phyloP scores from a whole-genome alignment of 2,113 vertebrate species.

The Upupa epops region DNA sequence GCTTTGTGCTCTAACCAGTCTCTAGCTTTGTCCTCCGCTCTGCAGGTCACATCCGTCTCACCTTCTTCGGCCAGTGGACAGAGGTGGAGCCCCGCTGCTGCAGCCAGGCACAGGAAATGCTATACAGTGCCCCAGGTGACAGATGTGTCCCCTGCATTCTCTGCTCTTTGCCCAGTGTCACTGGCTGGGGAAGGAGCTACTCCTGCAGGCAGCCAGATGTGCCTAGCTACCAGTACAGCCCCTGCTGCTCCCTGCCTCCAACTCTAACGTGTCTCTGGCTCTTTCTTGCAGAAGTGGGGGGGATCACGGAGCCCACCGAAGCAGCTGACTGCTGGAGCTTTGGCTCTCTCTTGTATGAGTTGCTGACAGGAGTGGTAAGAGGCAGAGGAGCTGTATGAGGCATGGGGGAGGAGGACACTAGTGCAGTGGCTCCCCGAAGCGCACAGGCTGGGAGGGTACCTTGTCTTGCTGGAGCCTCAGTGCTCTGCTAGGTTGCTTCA shows the following conservation, averaged over 20 bases:
- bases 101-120: constrained; percentile 81
- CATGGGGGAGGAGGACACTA: background rate
- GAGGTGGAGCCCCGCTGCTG: constrained; percentile 88
- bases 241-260: background rate
- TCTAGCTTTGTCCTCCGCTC: background rate
- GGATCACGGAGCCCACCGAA: constrained; percentile 84
- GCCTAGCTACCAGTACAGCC: background rate
- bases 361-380: constrained; percentile 91
- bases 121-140: constrained; percentile 96
- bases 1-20: background rate
- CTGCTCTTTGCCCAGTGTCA: background rate
- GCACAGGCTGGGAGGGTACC: background rate
- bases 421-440: background rate
- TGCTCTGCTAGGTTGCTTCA: background rate
- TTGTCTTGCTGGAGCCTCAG: background rate
- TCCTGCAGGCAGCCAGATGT: background rate
- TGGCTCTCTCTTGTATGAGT: constrained; percentile 89
- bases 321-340: constrained; percentile 99
- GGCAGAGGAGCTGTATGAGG: background rate
- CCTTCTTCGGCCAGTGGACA: constrained; percentile 96
- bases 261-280: background rate
- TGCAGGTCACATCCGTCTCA: constrained; percentile 89
- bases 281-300: constrained; percentile 86
- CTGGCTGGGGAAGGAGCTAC: accelerated
- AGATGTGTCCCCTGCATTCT: background rate